phyloP scores from a whole-genome alignment of 1,140 invertebrate genomes.

The Nymphalis io region DNA sequence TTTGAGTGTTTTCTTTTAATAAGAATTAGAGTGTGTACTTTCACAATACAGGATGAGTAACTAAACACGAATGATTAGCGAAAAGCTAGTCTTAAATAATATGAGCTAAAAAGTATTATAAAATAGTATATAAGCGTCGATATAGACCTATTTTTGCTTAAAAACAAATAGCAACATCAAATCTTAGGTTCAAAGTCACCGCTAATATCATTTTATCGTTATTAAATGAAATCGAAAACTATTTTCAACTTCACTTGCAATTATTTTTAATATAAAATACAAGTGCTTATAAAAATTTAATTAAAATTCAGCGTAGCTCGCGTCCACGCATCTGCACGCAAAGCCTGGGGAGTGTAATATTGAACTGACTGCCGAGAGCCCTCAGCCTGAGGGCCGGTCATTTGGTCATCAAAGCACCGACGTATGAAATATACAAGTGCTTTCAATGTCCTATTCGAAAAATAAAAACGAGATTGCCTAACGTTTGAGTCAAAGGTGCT shows the following conservation, averaged over 20 bases:
- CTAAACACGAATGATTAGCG: too few relatives aligned
- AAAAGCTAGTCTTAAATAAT: too few relatives aligned
- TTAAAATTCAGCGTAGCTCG: conserved; percentile 14
- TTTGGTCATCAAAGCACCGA: conserved; percentile 67
- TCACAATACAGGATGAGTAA: too few relatives aligned
- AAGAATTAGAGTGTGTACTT: too few relatives aligned
- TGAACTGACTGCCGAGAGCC: conserved; percentile 41
- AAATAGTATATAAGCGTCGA: too few relatives aligned
- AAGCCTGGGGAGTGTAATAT: conserved; percentile 37
- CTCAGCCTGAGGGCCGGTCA: conserved; percentile 58
- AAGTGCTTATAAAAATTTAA: conserved; percentile 32
- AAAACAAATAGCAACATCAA: too few relatives aligned
- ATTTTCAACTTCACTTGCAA: not conserved
- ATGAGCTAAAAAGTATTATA: too few relatives aligned
- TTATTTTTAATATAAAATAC: conserved; percentile 13
- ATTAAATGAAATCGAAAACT: not conserved
- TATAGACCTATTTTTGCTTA: too few relatives aligned
- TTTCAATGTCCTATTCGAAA: conserved; percentile 53
- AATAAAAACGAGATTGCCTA: conserved; percentile 37
- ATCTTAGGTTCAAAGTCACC: too few relatives aligned
- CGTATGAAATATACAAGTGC: conserved; percentile 53
- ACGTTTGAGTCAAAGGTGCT: conserved; percentile 38
- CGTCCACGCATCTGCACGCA: conserved; percentile 22
- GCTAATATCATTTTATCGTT: too few relatives aligned
- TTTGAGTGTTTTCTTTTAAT: too few relatives aligned